Base-by-base conservation (phyloP, 2,797 vertebrate genomes). In the Kryptopterus vitreolus region DNA sequence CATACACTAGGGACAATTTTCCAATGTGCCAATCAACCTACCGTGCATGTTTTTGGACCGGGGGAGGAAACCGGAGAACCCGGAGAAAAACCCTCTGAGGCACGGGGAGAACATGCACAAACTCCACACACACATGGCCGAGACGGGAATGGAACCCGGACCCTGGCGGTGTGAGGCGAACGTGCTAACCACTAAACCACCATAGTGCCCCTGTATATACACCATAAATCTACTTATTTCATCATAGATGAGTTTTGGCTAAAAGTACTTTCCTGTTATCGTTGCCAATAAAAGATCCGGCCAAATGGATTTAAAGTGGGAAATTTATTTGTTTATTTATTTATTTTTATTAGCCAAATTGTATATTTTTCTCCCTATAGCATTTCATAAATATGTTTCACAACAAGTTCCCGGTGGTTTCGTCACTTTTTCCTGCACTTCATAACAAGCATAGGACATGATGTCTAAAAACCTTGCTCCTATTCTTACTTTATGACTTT, bases 171-270 rank as follows among this genome's bases (percentile, higher is more conserved):
- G n/a, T n/a, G n/a, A n/a, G n/a, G n/a, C n/a, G n/a, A n/a, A n/a
- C n/a, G n/a, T n/a, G n/a, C n/a, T n/a, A n/a, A n/a, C n/a, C n/a
- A n/a, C n/a, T n/a, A n/a, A n/a, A n/a, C n/a, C n/a, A n/a, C n/a
- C n/a, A n/a, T n/a, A n/a, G n/a, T n/a, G n/a, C n/a, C n/a, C n/a
- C n/a, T n/a, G n/a, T n/a, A n/a, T n/a, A n/a, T n/a, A 53, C 7
- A 53, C 22, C 24, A 31, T 31, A 57, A 46, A 35, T n/a, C n/a
- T n/a, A n/a, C n/a, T n/a, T 71, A 73, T 74, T 57, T 58, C 26
- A 58, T 24, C 16, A 57, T 11, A 13, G 12, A 35, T 16, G 70
- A 73, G 52, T 35, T 13, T 11, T n/a, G 5, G 29, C 18, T 50
- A n/a, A 74, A 74, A 13, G 31, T 24, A 55, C 50, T 55, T 72